Evolutionary conservation across 2,888 invertebrate genomes (phyloP), one percentile per base, ranked within the genome.

Genomic region (Stenodera caucasica): DNA sequence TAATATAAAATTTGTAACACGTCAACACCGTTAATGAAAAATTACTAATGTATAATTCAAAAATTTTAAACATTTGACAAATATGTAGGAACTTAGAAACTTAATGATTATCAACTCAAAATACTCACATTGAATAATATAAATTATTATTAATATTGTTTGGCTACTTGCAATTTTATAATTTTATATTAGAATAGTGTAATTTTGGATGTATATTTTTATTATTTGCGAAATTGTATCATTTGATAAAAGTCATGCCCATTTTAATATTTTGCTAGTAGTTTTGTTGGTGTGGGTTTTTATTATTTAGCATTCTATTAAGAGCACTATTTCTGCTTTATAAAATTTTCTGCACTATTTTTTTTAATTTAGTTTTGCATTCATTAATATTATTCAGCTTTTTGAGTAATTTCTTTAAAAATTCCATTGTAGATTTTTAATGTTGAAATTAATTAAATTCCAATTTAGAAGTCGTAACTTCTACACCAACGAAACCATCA

Each of bases 231-330:
- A 30, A 45, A 53, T 52, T 64, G 53, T 56, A 56, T 58, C 61
- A 64, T 58, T 55, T 52, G 60, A 58, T 63, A 64, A 61, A 65
- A 70, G 70, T 73, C 78, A 76, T 78, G 78, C 77, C 77, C 78
- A 76, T 77, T 77, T 77, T 77, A 77, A 77, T 76, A 73, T 67
- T 66, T 63, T 56, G 67, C 68, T 70, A 69, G 45, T 67, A 54
- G 23, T 59, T 54, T 53, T 53, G 53, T 30, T 40, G 64, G 67
- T 63, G 58, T 63, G 60, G 62, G 40, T 65, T 65, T 66, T 63
- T 50, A 14, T 56, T 57, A n/a, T 45, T 45, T 14, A 55, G 55
- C 55, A 55, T 35, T 53, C 21, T 11, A 29, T 0, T 40, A 26
- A 18, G 2, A 23, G 15, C 53, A 53, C 15, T 30, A 30, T 18